Conservation (phyloP, 2,888 invertebrate genomes). For the Neoscelio sp. region DNA sequence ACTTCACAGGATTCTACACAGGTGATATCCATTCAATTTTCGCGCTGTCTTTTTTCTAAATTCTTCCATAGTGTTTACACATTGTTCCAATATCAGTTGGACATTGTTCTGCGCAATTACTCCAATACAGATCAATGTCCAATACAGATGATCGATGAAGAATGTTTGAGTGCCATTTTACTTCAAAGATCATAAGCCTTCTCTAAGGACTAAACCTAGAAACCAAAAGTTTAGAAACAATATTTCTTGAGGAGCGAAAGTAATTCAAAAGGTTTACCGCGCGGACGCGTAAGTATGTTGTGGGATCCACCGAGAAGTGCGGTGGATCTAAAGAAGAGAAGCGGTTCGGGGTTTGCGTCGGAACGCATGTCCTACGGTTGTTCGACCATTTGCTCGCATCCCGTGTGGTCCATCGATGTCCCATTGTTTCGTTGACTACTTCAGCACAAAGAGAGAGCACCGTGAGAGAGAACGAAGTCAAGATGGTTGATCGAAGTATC, state of each 20-base stretch:
- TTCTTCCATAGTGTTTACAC: too few species aligned
- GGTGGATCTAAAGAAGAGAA: constrained; percentile 51
- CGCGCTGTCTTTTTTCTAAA: too few species aligned
- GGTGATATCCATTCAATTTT: too few species aligned
- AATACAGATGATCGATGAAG: too few species aligned
- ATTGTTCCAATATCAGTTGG: too few species aligned
- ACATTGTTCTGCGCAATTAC: too few species aligned
- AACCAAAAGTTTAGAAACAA: too few species aligned
- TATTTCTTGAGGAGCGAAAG: constrained; percentile 45
- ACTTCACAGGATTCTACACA: too few species aligned
- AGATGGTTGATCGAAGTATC: constrained; percentile 61
- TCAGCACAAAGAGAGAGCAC: constrained; percentile 38
- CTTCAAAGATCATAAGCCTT: too few species aligned
- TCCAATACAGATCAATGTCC: too few species aligned
- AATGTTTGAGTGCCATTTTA: too few species aligned
- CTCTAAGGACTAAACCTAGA: too few species aligned
- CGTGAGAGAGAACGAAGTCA: constrained; percentile 40
- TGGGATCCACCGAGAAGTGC: constrained; percentile 41
- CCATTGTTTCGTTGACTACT: constrained; percentile 79
- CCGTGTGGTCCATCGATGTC: constrained; percentile 83
- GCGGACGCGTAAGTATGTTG: constrained; percentile 44
- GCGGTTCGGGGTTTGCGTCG: constrained; percentile 72
- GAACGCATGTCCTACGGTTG: constrained; percentile 83
- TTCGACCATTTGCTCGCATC: constrained; percentile 83
- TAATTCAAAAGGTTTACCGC: constrained; percentile 29